Percentiles rank a stretch among this genome's conserved stretches.
These are phyloP conservation scores for Pimephales promelas DNA, from an alignment of 2,113 vertebrate species.

Conservation along the genomic window DNA sequence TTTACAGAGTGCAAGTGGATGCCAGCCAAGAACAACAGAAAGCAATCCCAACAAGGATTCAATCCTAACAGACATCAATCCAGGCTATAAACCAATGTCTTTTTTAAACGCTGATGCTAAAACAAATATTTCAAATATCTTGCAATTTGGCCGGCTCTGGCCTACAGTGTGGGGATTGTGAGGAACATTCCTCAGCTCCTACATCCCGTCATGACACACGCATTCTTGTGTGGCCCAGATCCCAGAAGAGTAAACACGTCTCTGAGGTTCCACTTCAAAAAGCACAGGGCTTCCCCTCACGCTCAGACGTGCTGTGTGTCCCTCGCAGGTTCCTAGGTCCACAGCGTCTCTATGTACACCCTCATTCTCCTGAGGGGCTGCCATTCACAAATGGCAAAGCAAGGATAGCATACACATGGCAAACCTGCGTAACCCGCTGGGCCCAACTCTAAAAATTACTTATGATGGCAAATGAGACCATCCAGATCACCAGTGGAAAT, in stretches of 20 bases:
- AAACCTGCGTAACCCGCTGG: slow-evolving; percentile 59
- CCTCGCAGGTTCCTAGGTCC: slow-evolving; percentile 47
- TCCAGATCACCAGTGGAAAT: slow-evolving; percentile 60
- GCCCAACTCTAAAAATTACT: slow-evolving; percentile 61
- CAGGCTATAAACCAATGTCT: slow-evolving; percentile 29
- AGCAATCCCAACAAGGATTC: background rate
- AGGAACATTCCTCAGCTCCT: slow-evolving; percentile 69
- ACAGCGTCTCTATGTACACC: slow-evolving; percentile 46
- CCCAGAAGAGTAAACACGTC: slow-evolving; percentile 71
- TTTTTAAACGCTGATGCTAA: slow-evolving; percentile 54
- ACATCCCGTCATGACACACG: slow-evolving; percentile 71
- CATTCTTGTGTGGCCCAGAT: slow-evolving; percentile 71
- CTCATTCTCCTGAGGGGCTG: slow-evolving; percentile 49
- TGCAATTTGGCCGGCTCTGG: slow-evolving; percentile 66
- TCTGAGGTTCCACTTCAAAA: slow-evolving; percentile 78
- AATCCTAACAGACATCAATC: slow-evolving; percentile 14
- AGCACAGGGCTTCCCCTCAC: slow-evolving; percentile 72
- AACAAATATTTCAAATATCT: slow-evolving; percentile 69
- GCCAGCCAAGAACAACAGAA: slow-evolving; percentile 20
- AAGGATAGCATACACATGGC: slow-evolving; percentile 56
- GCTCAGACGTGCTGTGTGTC: slow-evolving; percentile 27
- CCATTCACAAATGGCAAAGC: slow-evolving; percentile 58
- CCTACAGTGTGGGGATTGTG: slow-evolving; percentile 77
- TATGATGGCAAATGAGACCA: slow-evolving; percentile 51
- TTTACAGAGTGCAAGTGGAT: slow-evolving; percentile 13